Conservation (phyloP, 1,140 invertebrate genomes). For the Apis dorsata region DNA sequence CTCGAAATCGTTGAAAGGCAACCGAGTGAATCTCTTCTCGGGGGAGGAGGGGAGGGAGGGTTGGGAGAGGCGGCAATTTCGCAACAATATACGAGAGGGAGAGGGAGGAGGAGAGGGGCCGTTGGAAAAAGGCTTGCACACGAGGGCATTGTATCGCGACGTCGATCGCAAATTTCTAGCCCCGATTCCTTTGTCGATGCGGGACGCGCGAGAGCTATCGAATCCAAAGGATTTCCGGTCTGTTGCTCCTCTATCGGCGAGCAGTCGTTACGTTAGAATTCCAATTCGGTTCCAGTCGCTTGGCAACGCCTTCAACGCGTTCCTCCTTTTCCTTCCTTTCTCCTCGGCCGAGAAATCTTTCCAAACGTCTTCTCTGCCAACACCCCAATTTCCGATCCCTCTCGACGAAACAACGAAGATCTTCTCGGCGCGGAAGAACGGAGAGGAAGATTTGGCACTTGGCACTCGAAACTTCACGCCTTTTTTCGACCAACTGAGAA, state of each 20-base stretch:
- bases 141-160: slow-evolving; percentile 42
- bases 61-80: slow-evolving; percentile 27
- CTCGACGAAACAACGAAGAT: not conserved
- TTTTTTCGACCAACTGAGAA: no score
- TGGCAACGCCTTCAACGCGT: slow-evolving; percentile 52
- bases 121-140: slow-evolving; percentile 29
- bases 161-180: slow-evolving; percentile 58
- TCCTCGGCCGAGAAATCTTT: not conserved
- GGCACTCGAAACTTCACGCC: no score
- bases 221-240: slow-evolving; percentile 67
- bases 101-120: not conserved
- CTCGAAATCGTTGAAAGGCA: slow-evolving; percentile 55
- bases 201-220: slow-evolving; percentile 55
- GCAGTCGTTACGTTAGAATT: slow-evolving; percentile 58
- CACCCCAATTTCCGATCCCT: no score
- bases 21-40: slow-evolving; percentile 40
- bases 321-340: not conserved
- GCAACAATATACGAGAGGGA: slow-evolving; percentile 30
- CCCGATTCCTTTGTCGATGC: slow-evolving; percentile 59
- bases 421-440: no score
- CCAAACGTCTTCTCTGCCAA: not conserved
- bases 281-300: slow-evolving; percentile 65
- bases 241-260: slow-evolving; percentile 58
- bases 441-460: not conserved
- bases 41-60: no score